These are phyloP conservation scores for Corythucha ciliata DNA, from an alignment of 2,888 invertebrate genomes.

Conservation along the genomic window DNA sequence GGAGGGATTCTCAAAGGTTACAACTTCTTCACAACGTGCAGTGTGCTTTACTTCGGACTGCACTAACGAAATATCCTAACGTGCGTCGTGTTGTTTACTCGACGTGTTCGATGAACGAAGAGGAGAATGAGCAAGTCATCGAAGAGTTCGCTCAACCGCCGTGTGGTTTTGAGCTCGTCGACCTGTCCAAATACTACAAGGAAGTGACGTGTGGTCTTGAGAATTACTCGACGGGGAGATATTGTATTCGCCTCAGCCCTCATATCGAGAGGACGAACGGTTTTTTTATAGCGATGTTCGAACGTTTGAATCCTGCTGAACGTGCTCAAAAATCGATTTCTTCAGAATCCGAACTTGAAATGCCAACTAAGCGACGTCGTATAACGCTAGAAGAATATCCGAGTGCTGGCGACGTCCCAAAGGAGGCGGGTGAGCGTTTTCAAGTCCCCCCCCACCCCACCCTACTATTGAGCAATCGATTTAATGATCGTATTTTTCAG, in stretches of 20 bases:
- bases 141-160: slow-evolving; percentile 54
- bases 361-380: too few relatives aligned
- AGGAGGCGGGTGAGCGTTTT: too few relatives aligned
- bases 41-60: slow-evolving; percentile 73
- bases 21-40: slow-evolving; percentile 76
- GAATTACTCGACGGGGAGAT: slow-evolving; percentile 45
- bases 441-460: too few relatives aligned
- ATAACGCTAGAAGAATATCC: too few relatives aligned
- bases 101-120: slow-evolving; percentile 81
- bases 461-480: too few relatives aligned
- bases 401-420: too few relatives aligned
- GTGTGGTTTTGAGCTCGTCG: slow-evolving; percentile 32
- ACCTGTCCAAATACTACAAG: slow-evolving; percentile 25
- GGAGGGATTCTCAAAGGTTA: too few relatives aligned
- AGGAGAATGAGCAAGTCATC: slow-evolving; percentile 90
- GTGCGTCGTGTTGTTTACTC: slow-evolving; percentile 87
- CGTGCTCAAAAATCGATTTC: too few relatives aligned
- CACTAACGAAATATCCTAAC: slow-evolving; percentile 71
- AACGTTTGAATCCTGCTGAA: slow-evolving; percentile 39
- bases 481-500: too few relatives aligned
- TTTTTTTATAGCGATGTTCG: slow-evolving; percentile 89
- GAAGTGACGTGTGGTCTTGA: slow-evolving; percentile 26
- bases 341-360: too few relatives aligned
- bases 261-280: slow-evolving; percentile 77
- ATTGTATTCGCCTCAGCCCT: slow-evolving; percentile 69